These are phyloP conservation scores for Virgularia gustaviana DNA, from an alignment of 92 coral and sea anemone genomes.

Conservation along the genomic window DNA sequence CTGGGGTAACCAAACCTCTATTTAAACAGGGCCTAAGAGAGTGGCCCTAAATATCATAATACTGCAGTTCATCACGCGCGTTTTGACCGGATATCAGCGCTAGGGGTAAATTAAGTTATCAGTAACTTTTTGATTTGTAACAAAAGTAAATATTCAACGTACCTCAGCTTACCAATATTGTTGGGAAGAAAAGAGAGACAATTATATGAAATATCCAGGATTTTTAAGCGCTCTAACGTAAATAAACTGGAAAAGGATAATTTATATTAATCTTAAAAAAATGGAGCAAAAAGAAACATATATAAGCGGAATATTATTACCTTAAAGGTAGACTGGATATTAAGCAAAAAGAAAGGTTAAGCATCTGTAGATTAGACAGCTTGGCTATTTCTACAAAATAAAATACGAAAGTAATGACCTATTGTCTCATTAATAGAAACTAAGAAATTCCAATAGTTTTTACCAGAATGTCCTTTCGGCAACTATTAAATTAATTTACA, in stretches of 20 bases:
- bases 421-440: background rate
- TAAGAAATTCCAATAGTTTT: background rate
- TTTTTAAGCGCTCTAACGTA: constrained; percentile 60
- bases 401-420: background rate
- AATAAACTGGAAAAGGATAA: constrained; percentile 59
- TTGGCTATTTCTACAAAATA: constrained; percentile 54
- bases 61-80: no score
- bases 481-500: background rate
- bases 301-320: constrained; percentile 28
- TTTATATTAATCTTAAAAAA: background rate
- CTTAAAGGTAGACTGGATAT: constrained; percentile 72
- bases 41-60: no score
- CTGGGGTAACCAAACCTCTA: no score
- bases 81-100: background rate
- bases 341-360: constrained; percentile 77
- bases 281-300: background rate
- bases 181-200: constrained; percentile 79
- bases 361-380: constrained; percentile 55
- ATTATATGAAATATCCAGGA: constrained; percentile 82
- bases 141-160: background rate
- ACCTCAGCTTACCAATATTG: constrained; percentile 80
- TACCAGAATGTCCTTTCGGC: no score
- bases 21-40: no score
- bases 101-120: background rate
- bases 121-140: background rate